phyloP scores from a whole-genome alignment of 2,888 invertebrate genomes.

The Willowsia nigromaculata region DNA sequence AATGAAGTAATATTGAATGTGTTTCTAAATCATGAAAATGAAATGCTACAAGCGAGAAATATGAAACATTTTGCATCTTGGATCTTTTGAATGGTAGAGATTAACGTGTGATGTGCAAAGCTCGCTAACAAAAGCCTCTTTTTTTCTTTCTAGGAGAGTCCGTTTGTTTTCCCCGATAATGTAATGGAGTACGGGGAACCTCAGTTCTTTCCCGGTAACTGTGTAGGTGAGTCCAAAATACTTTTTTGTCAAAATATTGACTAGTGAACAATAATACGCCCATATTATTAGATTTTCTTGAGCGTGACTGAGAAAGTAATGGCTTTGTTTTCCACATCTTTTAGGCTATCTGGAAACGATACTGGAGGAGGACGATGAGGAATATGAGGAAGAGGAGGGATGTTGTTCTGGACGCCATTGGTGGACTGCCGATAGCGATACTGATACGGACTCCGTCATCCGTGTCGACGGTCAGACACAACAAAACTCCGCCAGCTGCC shows the following conservation, averaged over 20 bases:
- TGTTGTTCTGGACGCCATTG: constrained; percentile 79
- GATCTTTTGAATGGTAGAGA: too few relatives aligned
- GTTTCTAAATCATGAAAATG: too few relatives aligned
- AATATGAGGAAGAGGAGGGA: constrained; percentile 78
- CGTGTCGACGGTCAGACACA: constrained; percentile 73
- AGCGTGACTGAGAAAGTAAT: not conserved
- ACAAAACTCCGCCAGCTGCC: constrained; percentile 44
- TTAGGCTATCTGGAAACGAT: constrained; percentile 79
- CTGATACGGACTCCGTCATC: constrained; percentile 79
- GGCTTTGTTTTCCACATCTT: not conserved
- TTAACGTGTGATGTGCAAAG: too few relatives aligned
- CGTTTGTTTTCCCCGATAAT: constrained; percentile 78
- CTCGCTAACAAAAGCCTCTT: not conserved
- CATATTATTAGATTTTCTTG: not conserved
- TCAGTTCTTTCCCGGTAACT: constrained; percentile 78
- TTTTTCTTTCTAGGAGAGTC: constrained; percentile 74
- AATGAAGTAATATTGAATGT: too few relatives aligned
- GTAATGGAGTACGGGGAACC: constrained; percentile 79
- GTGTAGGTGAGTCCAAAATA: constrained; percentile 71
- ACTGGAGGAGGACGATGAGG: constrained; percentile 79
- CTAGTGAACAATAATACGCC: not conserved
- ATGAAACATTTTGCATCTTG: too few relatives aligned
- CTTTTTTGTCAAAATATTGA: not conserved
- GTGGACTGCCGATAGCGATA: constrained; percentile 79
- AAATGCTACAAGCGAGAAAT: too few relatives aligned